phyloP scores from a whole-genome alignment of 1,140 invertebrate genomes.

The Drosophila auraria region DNA sequence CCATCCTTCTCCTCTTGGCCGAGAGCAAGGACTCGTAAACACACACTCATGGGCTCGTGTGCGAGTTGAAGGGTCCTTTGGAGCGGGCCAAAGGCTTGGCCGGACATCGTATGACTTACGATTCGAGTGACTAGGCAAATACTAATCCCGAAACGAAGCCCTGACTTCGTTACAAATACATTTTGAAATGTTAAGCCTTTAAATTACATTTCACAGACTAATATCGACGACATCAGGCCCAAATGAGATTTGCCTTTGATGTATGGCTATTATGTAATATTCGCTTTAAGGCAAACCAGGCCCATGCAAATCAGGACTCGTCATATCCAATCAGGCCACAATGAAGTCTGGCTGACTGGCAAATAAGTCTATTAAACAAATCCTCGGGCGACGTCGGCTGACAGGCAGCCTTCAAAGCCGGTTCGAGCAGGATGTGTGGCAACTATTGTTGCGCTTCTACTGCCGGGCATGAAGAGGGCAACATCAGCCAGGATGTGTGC shows the following conservation, averaged over 20 bases:
- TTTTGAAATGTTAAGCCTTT: conserved; percentile 32
- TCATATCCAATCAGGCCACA: conserved; percentile 69
- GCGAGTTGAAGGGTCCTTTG: conserved; percentile 26
- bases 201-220: conserved; percentile 41
- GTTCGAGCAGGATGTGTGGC: conserved; percentile 15
- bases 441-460: conserved; percentile 33
- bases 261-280: conserved; percentile 21
- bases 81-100: conserved; percentile 1
- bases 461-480: conserved; percentile 45
- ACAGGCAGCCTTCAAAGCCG: background rate
- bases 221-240: conserved; percentile 5
- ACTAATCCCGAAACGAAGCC: conserved; percentile 13
- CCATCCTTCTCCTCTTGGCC: background rate
- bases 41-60: conserved; percentile 11
- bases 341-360: conserved; percentile 37
- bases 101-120: conserved; percentile 18
- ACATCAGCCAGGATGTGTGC: conserved; percentile 25
- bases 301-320: conserved; percentile 52
- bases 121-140: conserved; percentile 28
- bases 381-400: conserved; percentile 15
- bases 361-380: conserved; percentile 66
- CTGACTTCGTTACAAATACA: conserved; percentile 28
- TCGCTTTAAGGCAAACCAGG: conserved; percentile 14
- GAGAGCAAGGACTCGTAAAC: conserved; percentile 28
- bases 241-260: conserved; percentile 32